A percentile compares a stretch with the other conserved stretches of the same genome.
Evolutionary conservation across 2,113 vertebrate genomes (phyloP).

Genomic region (Trematocara marginatum): DNA sequence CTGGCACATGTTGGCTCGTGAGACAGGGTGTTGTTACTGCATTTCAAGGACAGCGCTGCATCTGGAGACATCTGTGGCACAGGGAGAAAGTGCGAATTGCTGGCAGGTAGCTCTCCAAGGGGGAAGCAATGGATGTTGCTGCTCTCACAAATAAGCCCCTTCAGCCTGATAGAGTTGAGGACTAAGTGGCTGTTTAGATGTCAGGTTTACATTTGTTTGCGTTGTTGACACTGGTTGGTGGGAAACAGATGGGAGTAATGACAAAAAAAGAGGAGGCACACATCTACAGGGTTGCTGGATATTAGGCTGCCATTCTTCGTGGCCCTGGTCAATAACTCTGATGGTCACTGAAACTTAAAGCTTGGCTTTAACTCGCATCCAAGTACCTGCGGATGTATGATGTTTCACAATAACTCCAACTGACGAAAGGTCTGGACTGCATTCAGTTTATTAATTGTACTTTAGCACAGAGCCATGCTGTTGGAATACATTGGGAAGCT

Average conservation of each 20-base stretch:
- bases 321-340: background rate
- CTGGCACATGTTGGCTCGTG: background rate
- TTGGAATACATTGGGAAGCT: background rate
- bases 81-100: background rate
- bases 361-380: background rate
- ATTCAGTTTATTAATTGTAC: background rate
- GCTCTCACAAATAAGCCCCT: conserved; percentile 11
- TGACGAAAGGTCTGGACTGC: background rate
- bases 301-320: background rate
- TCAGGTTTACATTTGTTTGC: background rate
- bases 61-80: background rate
- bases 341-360: background rate
- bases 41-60: conserved; percentile 18
- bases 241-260: background rate
- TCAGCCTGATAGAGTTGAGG: background rate
- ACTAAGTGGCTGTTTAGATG: background rate
- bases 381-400: background rate
- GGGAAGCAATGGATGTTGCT: background rate
- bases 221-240: conserved; percentile 3
- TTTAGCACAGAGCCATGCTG: background rate
- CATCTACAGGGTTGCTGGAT: background rate
- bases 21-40: conserved; percentile 5
- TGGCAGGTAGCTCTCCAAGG: conserved; percentile 31
- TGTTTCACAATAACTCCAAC: background rate
- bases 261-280: background rate